These are phyloP conservation scores for Leptodactylus fallax DNA, from an alignment of 2,797 vertebrate genomes.

Conservation along the genomic window DNA sequence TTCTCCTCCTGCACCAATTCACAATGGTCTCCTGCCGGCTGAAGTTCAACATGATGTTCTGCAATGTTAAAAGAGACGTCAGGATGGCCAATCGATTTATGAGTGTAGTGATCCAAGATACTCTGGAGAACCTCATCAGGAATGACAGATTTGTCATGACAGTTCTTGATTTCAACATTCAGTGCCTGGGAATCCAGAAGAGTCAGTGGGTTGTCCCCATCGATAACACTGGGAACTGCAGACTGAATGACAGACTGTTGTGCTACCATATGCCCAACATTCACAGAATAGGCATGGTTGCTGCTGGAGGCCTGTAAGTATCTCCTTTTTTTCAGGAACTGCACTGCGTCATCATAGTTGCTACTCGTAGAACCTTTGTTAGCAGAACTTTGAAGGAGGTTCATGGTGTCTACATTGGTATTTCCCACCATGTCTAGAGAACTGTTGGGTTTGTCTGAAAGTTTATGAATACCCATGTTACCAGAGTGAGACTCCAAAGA, in stretches of 20 bases:
- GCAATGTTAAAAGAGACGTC: conserved; percentile 93
- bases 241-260: conserved; percentile 93
- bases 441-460: conserved; percentile 83
- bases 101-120: conserved; percentile 96
- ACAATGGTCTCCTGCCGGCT: conserved; percentile 83
- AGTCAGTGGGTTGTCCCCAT: conserved; percentile 88
- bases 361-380: conserved; percentile 89
- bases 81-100: conserved; percentile 91
- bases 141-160: conserved; percentile 96
- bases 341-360: conserved; percentile 99
- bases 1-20: conserved; percentile 88
- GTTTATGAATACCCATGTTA: conserved; percentile 85
- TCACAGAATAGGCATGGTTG: conserved; percentile 88
- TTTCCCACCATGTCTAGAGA: conserved; percentile 83
- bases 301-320: conserved; percentile 92
- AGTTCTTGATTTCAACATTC: conserved; percentile 87
- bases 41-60: conserved; percentile 93
- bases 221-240: conserved; percentile 87
- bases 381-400: conserved; percentile 86
- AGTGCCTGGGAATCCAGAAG: conserved; percentile 90
- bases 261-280: conserved; percentile 88
- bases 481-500: conserved; percentile 83
- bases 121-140: conserved; percentile 98
- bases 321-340: conserved; percentile 98
- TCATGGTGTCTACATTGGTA: conserved; percentile 83